These are phyloP conservation scores for Chrysolina americana DNA, from an alignment of 2,888 invertebrate genomes.

Conservation along the genomic window DNA sequence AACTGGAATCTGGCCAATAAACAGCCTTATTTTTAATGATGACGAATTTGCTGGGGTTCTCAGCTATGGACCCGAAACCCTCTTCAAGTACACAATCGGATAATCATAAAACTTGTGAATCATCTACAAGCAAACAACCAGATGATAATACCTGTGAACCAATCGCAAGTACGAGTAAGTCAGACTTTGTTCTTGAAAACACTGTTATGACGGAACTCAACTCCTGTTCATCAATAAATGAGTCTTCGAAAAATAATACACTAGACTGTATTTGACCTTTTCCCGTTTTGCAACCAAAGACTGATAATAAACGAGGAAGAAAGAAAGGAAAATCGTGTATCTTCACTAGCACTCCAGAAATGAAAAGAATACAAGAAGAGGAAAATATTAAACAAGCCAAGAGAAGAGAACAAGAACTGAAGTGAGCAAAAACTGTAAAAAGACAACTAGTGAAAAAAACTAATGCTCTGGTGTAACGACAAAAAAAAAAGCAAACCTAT, in stretches of 20 bases:
- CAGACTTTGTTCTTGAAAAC: slow-evolving; percentile 25
- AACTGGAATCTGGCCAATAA: slow-evolving; percentile 41
- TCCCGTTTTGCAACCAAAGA: slow-evolving; percentile 4
- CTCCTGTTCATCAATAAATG: too few species aligned
- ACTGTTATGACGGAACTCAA: slow-evolving; percentile 27
- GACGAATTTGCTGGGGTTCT: slow-evolving; percentile 23
- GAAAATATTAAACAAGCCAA: too few species aligned
- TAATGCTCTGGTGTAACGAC: background rate
- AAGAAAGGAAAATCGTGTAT: slow-evolving; percentile 32
- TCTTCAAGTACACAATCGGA: too few species aligned
- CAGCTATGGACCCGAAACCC: slow-evolving; percentile 21
- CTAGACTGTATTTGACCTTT: slow-evolving; percentile 16
- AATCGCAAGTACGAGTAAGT: slow-evolving; percentile 22
- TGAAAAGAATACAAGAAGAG: slow-evolving; percentile 14
- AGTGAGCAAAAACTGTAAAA: too few species aligned
- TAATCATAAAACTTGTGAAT: too few species aligned
- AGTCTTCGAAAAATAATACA: slow-evolving; percentile 15
- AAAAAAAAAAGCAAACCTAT: background rate
- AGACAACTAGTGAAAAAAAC: too few species aligned
- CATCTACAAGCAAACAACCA: too few species aligned
- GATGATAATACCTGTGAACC: slow-evolving; percentile 17
- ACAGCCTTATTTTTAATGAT: slow-evolving; percentile 31
- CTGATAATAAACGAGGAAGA: slow-evolving; percentile 16
- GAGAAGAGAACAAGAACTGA: too few species aligned
- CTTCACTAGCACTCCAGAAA: slow-evolving; percentile 28